Conservation (phyloP, 2,113 vertebrate species). For the Delphinus delphis region DNA sequence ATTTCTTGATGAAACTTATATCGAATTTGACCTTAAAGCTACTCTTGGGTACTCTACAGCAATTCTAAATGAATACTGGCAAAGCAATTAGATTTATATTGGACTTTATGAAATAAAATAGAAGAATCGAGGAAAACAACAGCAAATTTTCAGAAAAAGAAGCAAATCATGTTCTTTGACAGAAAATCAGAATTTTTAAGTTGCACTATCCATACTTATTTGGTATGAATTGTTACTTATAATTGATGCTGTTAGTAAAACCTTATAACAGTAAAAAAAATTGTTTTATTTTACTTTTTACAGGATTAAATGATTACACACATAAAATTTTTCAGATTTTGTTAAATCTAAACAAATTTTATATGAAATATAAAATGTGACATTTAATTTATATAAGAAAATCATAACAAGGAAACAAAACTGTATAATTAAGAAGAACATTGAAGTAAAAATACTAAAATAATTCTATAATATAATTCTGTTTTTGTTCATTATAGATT, state of each 20-base stretch:
- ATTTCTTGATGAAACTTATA: background rate
- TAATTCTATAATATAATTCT: background rate
- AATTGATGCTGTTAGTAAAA: background rate
- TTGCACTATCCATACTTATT: background rate
- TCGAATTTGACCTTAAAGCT: background rate
- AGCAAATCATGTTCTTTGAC: background rate
- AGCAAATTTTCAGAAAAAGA: background rate
- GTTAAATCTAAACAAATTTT: background rate
- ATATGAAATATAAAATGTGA: background rate
- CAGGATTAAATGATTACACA: background rate
- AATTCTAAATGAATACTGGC: background rate
- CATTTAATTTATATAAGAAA: background rate
- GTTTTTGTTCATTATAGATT: background rate
- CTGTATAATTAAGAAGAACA: background rate
- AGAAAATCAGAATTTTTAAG: background rate
- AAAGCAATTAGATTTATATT: background rate
- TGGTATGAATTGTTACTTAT: background rate
- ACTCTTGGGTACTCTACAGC: background rate
- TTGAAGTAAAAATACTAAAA: background rate
- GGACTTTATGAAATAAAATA: background rate
- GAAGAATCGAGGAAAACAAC: background rate
- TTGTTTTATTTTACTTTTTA: background rate
- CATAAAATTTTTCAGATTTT: background rate
- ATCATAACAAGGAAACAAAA: background rate
- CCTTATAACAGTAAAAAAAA: background rate